phyloP scores from a whole-genome alignment of 2,113 vertebrate genomes.

The Forbesichthys papilliferus region DNA sequence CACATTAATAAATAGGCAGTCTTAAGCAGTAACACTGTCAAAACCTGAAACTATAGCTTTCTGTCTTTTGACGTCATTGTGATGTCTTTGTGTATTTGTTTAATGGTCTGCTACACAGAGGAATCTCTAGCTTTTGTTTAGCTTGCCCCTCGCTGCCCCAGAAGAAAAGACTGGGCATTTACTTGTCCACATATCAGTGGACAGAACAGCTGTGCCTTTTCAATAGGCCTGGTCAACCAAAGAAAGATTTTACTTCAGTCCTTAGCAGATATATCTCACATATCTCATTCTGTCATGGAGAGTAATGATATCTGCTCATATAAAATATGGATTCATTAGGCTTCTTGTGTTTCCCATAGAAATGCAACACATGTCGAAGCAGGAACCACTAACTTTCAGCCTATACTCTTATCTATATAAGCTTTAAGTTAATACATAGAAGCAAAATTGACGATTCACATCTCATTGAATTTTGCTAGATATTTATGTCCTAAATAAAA shows the following conservation, averaged over 20 bases:
- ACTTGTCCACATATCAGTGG: conserved; percentile 84
- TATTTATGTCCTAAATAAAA: not conserved
- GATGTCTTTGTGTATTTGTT: conserved; percentile 63
- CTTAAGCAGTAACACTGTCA: conserved; percentile 13
- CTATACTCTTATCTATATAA: too few relatives aligned
- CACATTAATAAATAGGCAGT: conserved; percentile 35
- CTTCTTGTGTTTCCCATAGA: not conserved
- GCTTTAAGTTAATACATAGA: not conserved
- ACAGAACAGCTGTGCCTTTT: conserved; percentile 85
- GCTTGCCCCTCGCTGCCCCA: conserved; percentile 75
- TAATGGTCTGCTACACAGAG: conserved; percentile 74
- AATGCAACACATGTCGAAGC: not conserved
- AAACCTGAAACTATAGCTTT: conserved; percentile 18
- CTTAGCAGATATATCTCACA: conserved; percentile 43
- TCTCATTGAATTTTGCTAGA: not conserved
- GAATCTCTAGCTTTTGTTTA: conserved; percentile 84
- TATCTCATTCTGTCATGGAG: conserved; percentile 49
- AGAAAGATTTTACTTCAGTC: conserved; percentile 52
- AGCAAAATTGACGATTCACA: not conserved
- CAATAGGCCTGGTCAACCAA: conserved; percentile 61
- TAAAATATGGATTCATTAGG: not conserved
- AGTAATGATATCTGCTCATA: conserved; percentile 23
- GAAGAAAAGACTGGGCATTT: conserved; percentile 80
- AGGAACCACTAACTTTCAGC: not conserved
- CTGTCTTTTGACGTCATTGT: conserved; percentile 30